phyloP scores from a whole-genome alignment of 2,888 invertebrate genomes.

The Drosophila pseudotalamancana region DNA sequence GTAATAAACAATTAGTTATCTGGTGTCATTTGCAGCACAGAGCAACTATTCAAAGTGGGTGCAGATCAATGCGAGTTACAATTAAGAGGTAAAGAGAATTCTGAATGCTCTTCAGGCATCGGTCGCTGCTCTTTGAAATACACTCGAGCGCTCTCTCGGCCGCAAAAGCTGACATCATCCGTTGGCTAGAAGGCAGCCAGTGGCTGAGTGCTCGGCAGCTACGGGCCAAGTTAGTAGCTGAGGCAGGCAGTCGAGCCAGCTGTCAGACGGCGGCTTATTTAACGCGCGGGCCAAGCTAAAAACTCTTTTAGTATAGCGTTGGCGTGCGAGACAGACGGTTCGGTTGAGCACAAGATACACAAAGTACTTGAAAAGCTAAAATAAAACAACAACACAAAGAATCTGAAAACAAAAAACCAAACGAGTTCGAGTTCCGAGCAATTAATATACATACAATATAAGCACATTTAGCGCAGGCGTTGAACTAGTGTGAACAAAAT shows the following conservation, averaged over 20 bases:
- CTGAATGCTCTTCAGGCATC: conserved; percentile 15
- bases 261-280: conserved; percentile 75
- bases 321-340: conserved; percentile 82
- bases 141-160: conserved; percentile 12
- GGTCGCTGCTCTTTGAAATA: conserved; percentile 18
- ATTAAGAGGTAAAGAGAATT: conserved; percentile 1
- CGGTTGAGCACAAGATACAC: conserved; percentile 58
- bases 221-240: conserved; percentile 45
- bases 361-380: conserved; percentile 50
- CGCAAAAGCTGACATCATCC: conserved; percentile 75
- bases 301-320: conserved; percentile 84
- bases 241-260: conserved; percentile 49
- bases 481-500: conserved; percentile 51
- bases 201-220: conserved; percentile 27
- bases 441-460: conserved; percentile 46
- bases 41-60: conserved; percentile 42
- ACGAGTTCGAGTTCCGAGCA: conserved; percentile 53
- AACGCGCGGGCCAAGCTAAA: conserved; percentile 66
- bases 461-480: conserved; percentile 57
- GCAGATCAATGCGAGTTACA: conserved; percentile 41
- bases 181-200: conserved; percentile 36
- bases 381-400: conserved; percentile 6
- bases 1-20: conserved; percentile 51
- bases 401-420: conserved; percentile 21
- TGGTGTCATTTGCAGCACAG: conserved; percentile 38